phyloP scores from a whole-genome alignment of 1,140 invertebrate species.

The Euura saliciscinereae region DNA sequence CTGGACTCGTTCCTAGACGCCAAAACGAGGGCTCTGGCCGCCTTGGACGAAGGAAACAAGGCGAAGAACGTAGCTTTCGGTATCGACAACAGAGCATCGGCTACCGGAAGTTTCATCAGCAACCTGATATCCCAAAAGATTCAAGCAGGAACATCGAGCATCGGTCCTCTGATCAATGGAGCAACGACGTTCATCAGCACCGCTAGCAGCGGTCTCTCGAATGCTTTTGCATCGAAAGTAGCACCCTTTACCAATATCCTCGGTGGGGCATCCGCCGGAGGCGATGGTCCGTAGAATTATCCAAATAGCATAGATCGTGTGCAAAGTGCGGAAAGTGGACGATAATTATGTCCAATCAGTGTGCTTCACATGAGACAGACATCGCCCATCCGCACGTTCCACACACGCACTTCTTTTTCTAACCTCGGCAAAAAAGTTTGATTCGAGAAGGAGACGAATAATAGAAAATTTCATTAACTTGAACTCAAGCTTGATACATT shows the following conservation, averaged over 20 bases:
- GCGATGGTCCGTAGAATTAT: slow-evolving; percentile 16
- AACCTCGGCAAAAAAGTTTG: too few relatives aligned
- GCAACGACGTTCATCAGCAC: slow-evolving; percentile 47
- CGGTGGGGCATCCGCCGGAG: slow-evolving; percentile 23
- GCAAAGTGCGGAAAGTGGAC: not conserved
- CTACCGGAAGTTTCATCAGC: slow-evolving; percentile 46
- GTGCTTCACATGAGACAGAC: too few relatives aligned
- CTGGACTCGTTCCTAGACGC: slow-evolving; percentile 77
- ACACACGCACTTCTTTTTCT: too few relatives aligned
- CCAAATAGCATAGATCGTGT: not conserved
- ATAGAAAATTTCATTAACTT: too few relatives aligned
- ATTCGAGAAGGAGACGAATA: too few relatives aligned
- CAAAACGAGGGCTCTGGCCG: slow-evolving; percentile 71
- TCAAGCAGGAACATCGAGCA: slow-evolving; percentile 41
- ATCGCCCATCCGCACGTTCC: too few relatives aligned
- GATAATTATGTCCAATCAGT: not conserved
- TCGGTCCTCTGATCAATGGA: slow-evolving; percentile 49
- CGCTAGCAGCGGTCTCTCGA: slow-evolving; percentile 40
- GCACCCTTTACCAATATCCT: slow-evolving; percentile 48
- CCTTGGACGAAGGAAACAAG: slow-evolving; percentile 72
- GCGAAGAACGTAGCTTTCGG: slow-evolving; percentile 75
- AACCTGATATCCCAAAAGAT: slow-evolving; percentile 46
- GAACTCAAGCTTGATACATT: too few relatives aligned
- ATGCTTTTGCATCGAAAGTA: slow-evolving; percentile 46
- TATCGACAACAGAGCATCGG: slow-evolving; percentile 61